Base-by-base conservation (phyloP, 2,113 vertebrate species). In the Rhinopomastus cyanomelas region DNA sequence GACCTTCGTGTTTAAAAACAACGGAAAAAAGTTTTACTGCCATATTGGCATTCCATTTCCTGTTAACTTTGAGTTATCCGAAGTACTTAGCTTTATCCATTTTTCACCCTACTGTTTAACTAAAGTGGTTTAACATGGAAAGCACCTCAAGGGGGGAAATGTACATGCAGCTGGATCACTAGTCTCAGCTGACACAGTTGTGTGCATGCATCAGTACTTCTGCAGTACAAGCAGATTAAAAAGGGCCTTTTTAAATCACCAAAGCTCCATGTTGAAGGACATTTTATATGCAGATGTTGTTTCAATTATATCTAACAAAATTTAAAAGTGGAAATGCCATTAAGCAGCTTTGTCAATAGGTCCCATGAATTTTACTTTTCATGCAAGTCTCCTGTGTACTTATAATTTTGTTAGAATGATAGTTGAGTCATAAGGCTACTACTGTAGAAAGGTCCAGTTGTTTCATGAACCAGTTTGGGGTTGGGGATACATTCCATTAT, bases 401-500 rank as follows among this genome's bases (percentile, higher is more conserved):
- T 96, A 66, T 4, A 37, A 79, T 95, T 95, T 86, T 81, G 56
- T 95, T 93, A 95, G 77, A 95, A 95, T 2, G 11, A 92, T 90
- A 90, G 49, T 73, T 95, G 80, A 97, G 73, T 94, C 87, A 48
- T 62, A 87, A 91, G 27, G 27, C 78, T 95, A 92, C 53, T 75
- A 92, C 53, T 75, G 5, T 89, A 80, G 89, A 96, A 96, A 95
- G 96, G 97, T 97, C 97, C 96, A 93, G 0, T 90, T 95, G 94
- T 98, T 97, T 97, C 97, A 96, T 94, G 87, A 92, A 95, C 84
- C 86, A 88, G 76, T 97, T 96, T 95, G 83, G 89, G 90, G 93
- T 96, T 96, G 95, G 96, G 39, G 72, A 95, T 96, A 95, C 97
- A 98, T 98, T 98, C 98, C 97, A 96, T 83, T 96, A 77, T 90